Evolutionary conservation across 2,888 invertebrate genomes (phyloP), one percentile per base, ranked within the genome.

Genomic region (Sycophila texana): DNA sequence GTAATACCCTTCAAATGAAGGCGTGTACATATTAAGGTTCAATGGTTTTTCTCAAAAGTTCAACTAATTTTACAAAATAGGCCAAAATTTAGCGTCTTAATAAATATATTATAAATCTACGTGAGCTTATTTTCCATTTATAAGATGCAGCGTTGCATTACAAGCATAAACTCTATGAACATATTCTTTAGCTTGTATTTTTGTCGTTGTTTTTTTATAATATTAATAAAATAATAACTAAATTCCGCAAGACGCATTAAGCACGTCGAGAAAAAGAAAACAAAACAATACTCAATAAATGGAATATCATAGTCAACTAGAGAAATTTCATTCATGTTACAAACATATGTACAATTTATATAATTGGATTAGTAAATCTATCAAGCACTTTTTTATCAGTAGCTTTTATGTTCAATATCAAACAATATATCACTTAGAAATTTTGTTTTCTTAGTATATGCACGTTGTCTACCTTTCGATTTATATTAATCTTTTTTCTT

Each of bases 381-480:
- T 75, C 76, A 82, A 80, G 82, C 80, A 80, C 76, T 82, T 75
- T 75, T 39, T 39, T 39, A 39, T 39, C 39, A 39, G 39, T 39
- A 10, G 39, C 39, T 39, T 39, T 78, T 77, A 79, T 79, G 65
- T 82, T 80, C 79, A 76, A 80, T 81, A 83, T 83, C 81, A 83
- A 80, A 82, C 80, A 83, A 81, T 82, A 78, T 83, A 82, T 82
- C 82, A 81, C 81, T 76, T 79, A 80, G 78, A 83, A 82, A 78
- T 81, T 82, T 83, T 82, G 79, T 78, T 79, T 81, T 74, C 77
- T 39, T 39, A 7, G 39, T 10, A 66, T 73, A 81, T 82, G 77
- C 78, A 72, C 75, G 75, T 78, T 82, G 80, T 77, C 81, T 80
- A 78, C 72, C 77, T 65, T 74, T 82, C 82, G 74, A 82, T 82